These are phyloP conservation scores for Pangasius djambal DNA, from an alignment of 2,797 vertebrate species.

Conservation along the genomic window DNA sequence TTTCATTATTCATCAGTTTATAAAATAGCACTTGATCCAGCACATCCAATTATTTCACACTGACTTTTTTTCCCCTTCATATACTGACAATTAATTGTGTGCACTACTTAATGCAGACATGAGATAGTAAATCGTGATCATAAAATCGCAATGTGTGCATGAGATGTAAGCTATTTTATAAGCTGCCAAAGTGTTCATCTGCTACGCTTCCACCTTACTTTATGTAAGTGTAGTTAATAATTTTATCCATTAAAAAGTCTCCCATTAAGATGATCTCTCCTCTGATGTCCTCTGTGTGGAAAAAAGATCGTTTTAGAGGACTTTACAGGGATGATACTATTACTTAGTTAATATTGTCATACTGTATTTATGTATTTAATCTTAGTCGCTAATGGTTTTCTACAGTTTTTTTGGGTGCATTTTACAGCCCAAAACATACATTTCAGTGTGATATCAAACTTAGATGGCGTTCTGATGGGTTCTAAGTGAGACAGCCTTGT, in stretches of 20 bases:
- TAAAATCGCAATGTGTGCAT: background rate
- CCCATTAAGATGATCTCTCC: background rate
- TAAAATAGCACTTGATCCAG: conserved; percentile 15
- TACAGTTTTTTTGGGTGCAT: background rate
- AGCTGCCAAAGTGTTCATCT: background rate
- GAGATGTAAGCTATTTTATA: background rate
- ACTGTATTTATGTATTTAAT: background rate
- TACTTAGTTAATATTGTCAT: background rate
- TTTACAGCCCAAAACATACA: background rate
- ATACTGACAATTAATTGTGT: background rate
- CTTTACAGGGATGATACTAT: background rate
- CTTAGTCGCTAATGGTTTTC: background rate
- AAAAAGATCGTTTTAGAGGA: background rate
- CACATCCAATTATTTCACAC: background rate
- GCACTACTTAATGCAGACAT: background rate
- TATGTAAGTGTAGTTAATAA: conserved; percentile 12
- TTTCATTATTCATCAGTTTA: background rate
- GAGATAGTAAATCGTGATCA: background rate
- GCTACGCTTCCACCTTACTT: background rate
- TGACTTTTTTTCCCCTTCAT: background rate
- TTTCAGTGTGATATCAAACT: background rate
- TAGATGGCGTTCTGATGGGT: background rate
- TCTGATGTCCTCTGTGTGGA: conserved; percentile 4
- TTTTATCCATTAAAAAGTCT: background rate
- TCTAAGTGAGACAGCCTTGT: background rate